Evolutionary conservation across 2,888 invertebrate species (phyloP).

Genomic region (Philaethria dido): DNA sequence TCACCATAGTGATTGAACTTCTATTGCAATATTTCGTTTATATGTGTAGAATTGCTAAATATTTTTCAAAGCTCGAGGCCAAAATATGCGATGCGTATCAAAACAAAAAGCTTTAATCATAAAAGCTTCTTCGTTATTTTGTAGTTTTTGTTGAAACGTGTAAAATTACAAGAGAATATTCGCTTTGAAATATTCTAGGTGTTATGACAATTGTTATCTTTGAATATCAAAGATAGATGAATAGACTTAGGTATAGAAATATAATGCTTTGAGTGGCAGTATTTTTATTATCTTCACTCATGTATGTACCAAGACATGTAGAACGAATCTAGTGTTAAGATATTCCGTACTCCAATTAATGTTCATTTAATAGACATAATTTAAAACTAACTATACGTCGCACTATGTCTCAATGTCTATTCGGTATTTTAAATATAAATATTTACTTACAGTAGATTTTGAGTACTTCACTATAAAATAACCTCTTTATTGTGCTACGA

Average conservation of each 20-base stretch:
- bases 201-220: constrained; percentile 16
- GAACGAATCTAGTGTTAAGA: too few relatives aligned
- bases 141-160: constrained; percentile 29
- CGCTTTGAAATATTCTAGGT: constrained; percentile 9
- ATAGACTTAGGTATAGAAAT: not conserved
- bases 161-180: constrained; percentile 27
- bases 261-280: not conserved
- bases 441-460: too few relatives aligned
- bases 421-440: too few relatives aligned
- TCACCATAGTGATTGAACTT: not conserved
- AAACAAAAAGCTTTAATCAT: constrained; percentile 40
- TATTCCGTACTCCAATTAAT: too few relatives aligned
- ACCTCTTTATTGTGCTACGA: too few relatives aligned
- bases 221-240: not conserved
- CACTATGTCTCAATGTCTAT: too few relatives aligned
- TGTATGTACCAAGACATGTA: too few relatives aligned
- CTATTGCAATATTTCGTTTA: constrained; percentile 8
- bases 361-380: too few relatives aligned
- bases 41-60: constrained; percentile 19
- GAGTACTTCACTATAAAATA: too few relatives aligned
- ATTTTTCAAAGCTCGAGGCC: constrained; percentile 20
- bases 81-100: constrained; percentile 38
- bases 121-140: constrained; percentile 39
- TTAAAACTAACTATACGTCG: too few relatives aligned
- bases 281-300: not conserved